A percentile compares a stretch with the other conserved stretches of the same genome.
phyloP scores from a whole-genome alignment of 2,888 invertebrate species.

The Agriotes lineatus region DNA sequence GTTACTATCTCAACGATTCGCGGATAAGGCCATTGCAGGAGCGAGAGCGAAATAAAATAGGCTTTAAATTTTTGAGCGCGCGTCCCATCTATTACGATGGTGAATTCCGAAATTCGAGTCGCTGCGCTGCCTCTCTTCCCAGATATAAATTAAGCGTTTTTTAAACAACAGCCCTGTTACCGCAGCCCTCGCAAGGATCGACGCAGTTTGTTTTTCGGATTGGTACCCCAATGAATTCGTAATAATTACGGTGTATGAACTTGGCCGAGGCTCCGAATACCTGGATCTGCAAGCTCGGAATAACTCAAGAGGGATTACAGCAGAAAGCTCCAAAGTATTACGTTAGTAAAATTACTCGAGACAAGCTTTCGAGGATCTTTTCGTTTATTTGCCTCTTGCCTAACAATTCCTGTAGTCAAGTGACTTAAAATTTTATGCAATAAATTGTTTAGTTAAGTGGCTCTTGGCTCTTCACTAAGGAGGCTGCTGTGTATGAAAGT shows the following conservation, averaged over 20 bases:
- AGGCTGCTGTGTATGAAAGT: constrained; percentile 11
- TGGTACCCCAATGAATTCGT: not conserved
- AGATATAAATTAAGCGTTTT: not conserved
- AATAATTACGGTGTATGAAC: constrained; percentile 21
- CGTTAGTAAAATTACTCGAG: constrained; percentile 36
- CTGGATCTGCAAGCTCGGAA: constrained; percentile 35
- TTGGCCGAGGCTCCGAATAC: constrained; percentile 26
- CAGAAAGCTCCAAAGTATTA: constrained; percentile 35
- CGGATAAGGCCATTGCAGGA: constrained; percentile 15
- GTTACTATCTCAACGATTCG: constrained; percentile 24
- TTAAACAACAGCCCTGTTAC: too few species aligned
- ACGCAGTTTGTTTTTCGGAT: not conserved
- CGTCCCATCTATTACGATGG: constrained; percentile 5
- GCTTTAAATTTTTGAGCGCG: constrained; percentile 26
- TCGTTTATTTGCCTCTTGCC: constrained; percentile 36
- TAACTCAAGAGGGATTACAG: constrained; percentile 40
- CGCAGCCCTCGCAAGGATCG: not conserved
- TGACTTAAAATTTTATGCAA: constrained; percentile 35
- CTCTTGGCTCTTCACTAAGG: not conserved
- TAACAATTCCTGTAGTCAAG: constrained; percentile 30
- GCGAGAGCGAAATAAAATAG: constrained; percentile 15
- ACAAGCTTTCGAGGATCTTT: constrained; percentile 38
- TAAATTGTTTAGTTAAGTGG: constrained; percentile 33
- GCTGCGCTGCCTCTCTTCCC: not conserved
- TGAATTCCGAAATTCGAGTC: not conserved